Evolutionary conservation across 2,113 vertebrate species (phyloP).

Genomic region (Anser brachyrhynchus): DNA sequence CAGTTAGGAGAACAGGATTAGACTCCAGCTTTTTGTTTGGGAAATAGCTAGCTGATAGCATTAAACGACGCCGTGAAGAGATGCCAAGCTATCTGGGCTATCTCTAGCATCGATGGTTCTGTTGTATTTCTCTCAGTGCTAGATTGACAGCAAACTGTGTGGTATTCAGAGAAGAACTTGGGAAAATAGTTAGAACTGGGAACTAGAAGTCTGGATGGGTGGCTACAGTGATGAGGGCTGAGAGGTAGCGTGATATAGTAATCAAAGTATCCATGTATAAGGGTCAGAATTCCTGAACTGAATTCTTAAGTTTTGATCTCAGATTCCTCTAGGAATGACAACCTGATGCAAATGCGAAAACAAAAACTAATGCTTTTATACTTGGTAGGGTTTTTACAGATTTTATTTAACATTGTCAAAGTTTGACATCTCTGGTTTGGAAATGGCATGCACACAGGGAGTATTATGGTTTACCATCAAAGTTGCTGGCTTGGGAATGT

Average conservation of each 20-base stretch:
- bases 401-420: neutral
- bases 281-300: neutral
- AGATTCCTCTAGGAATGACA: neutral
- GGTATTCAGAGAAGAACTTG: neutral
- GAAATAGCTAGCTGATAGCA: slow-evolving; percentile 42
- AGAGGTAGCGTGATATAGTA: neutral
- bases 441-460: neutral
- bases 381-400: neutral
- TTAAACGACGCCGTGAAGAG: slow-evolving; percentile 5
- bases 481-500: neutral
- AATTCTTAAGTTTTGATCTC: neutral
- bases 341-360: neutral
- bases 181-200: neutral
- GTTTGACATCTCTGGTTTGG: neutral
- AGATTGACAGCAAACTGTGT: neutral
- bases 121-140: neutral
- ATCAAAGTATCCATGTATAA: neutral
- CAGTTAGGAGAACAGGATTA: neutral
- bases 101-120: slow-evolving; percentile 3
- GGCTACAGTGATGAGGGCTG: neutral
- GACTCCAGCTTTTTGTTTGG: slow-evolving; percentile 18
- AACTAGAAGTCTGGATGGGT: neutral
- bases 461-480: neutral
- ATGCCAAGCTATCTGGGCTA: neutral
- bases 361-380: neutral